Percentiles rank a stretch among this genome's conserved stretches.
Evolutionary conservation across 2,113 vertebrate genomes (phyloP).

Genomic region (Speoplatyrhinus poulsoni): DNA sequence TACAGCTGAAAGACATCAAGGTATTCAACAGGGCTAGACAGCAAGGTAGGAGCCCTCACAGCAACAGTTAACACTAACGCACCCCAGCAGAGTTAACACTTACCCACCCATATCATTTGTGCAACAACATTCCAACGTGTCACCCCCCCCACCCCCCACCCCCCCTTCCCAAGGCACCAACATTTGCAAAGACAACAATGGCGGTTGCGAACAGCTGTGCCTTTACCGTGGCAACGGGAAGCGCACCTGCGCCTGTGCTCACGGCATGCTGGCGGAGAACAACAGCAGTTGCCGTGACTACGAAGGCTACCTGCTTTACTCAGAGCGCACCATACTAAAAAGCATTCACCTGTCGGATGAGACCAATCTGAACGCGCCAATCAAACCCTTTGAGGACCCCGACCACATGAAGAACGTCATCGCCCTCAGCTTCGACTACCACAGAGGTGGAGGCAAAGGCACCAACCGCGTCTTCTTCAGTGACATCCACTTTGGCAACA

Average conservation of each 20-base stretch:
- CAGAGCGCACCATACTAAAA: constrained; percentile 95
- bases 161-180: constrained; percentile 83
- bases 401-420: constrained; percentile 99
- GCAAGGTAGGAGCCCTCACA: constrained; percentile 75
- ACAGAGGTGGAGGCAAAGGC: constrained; percentile 81
- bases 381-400: constrained; percentile 95
- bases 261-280: constrained; percentile 92
- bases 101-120: constrained; percentile 18
- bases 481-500: constrained; percentile 98
- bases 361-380: constrained; percentile 92
- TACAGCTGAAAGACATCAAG: constrained; percentile 98
- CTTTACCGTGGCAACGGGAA: constrained; percentile 83
- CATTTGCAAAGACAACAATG: constrained; percentile 87
- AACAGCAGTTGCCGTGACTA: constrained; percentile 88
- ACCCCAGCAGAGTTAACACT: not conserved
- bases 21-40: constrained; percentile 94
- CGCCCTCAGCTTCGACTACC: constrained; percentile 92
- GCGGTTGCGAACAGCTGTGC: constrained; percentile 93
- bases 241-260: constrained; percentile 91
- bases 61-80: not conserved
- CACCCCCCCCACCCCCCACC: not conserved
- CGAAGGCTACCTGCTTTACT: constrained; percentile 94
- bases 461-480: constrained; percentile 95
- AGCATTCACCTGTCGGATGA: constrained; percentile 96
- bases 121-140: not conserved